phyloP scores from a whole-genome alignment of 2,888 invertebrate species.

The Panopea generosa region DNA sequence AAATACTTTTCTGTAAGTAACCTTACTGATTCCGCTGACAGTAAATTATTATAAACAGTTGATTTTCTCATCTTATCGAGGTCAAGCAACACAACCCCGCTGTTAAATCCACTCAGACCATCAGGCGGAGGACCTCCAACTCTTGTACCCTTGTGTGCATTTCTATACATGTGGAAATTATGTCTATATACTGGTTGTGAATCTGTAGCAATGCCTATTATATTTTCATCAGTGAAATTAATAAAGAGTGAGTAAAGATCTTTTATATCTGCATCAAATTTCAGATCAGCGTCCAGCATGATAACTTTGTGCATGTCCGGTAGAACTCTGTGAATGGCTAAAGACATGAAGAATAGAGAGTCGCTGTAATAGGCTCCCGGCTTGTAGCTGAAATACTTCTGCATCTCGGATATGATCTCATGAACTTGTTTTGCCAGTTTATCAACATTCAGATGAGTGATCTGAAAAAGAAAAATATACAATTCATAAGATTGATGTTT shows the following conservation, averaged over 20 bases:
- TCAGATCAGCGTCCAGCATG: conserved; percentile 92
- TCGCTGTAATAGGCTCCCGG: conserved; percentile 92
- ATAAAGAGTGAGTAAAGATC: conserved; percentile 90
- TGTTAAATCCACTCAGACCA: conserved; percentile 91
- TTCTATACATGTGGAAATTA: conserved; percentile 89
- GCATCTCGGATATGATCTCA: conserved; percentile 89
- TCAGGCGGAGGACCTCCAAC: conserved; percentile 88
- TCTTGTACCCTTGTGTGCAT: conserved; percentile 88
- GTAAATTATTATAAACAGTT: conserved; percentile 87
- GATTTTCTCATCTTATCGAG: conserved; percentile 89
- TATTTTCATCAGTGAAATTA: conserved; percentile 88
- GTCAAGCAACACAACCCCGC: conserved; percentile 91
- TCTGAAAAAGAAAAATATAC: conserved; percentile 79
- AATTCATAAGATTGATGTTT: no score
- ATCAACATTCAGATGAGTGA: conserved; percentile 88
- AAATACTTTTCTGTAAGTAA: conserved; percentile 84
- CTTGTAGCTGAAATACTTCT: conserved; percentile 89
- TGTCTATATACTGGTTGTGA: conserved; percentile 92
- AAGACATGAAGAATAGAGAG: conserved; percentile 91
- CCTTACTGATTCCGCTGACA: conserved; percentile 76
- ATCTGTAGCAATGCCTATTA: conserved; percentile 89
- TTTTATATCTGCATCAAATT: conserved; percentile 90
- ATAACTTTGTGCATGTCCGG: conserved; percentile 89
- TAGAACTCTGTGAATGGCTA: conserved; percentile 90
- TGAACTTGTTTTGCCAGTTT: conserved; percentile 88